phyloP scores from a whole-genome alignment of 2,113 vertebrate species.

The Macrotis lagotis region DNA sequence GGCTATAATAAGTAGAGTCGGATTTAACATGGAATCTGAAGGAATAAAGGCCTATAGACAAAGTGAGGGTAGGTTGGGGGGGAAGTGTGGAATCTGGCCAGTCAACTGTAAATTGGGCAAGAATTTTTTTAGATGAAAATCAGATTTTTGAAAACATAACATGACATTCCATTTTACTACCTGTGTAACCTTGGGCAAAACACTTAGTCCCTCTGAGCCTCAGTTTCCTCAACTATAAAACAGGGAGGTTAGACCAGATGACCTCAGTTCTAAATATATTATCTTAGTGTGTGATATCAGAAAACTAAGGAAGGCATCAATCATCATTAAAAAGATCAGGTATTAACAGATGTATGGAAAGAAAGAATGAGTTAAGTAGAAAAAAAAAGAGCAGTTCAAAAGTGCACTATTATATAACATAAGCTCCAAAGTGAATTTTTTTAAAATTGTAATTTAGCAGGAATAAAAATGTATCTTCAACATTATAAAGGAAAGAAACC shows the following conservation, averaged over 20 bases:
- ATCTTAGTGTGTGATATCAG: background rate
- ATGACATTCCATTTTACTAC: background rate
- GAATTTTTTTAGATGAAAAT: conserved; percentile 38
- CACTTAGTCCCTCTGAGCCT: background rate
- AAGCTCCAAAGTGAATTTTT: conserved; percentile 13
- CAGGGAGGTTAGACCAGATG: background rate
- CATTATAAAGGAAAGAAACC: background rate
- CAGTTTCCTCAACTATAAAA: background rate
- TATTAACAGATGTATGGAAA: background rate
- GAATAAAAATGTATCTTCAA: conserved; percentile 1
- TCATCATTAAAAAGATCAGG: conserved; percentile 35
- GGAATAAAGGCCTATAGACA: background rate
- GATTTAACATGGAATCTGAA: background rate
- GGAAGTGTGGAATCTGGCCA: conserved; percentile 44
- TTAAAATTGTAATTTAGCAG: conserved; percentile 31
- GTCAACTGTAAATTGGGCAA: conserved; percentile 34
- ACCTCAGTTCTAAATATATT: background rate
- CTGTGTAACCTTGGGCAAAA: background rate
- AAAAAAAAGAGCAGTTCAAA: background rate
- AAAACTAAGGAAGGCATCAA: conserved; percentile 60
- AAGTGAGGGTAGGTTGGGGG: background rate
- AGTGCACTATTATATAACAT: background rate
- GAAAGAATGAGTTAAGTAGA: background rate
- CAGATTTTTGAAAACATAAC: conserved; percentile 32
- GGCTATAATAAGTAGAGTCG: conserved; percentile 42